Evolutionary conservation across 2,888 invertebrate genomes (phyloP), one percentile per base, ranked within the genome.

Genomic region (Sinhomidia bicolor): DNA sequence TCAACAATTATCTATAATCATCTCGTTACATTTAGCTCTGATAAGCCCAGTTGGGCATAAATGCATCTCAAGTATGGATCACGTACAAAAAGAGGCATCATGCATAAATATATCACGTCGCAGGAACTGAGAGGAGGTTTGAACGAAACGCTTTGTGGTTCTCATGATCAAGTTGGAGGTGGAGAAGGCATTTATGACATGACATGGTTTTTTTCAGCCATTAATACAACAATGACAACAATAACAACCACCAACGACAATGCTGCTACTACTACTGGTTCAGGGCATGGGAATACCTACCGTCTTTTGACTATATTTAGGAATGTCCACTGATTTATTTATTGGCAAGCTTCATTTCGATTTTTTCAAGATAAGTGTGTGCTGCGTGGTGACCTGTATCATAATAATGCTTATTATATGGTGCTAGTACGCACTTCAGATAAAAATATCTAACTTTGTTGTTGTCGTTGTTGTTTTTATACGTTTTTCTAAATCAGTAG

Each of bases 151-250:
- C 71, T 41, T 74, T 47, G 47, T 74, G 23, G 47, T 74, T 74
- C 74, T 74, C 74, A 74, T 74, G 74, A 74, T 74, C 74, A 74
- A 74, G 29, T 74, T 74, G 74, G 74, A 74, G 74, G 74, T 74
- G 74, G 74, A 26, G 47, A 74, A 44, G 74, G 47, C 47, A 74
- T 74, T 71, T 41, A 41, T 71, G 36, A 74, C 74, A 74, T 74
- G 74, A 74, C 74, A 74, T 74, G 23, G 74, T 74, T 74, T 74
- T 47, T 74, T n/a, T n/a, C n/a, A n/a, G n/a, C 71, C 26, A 17
- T 47, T 23, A 47, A 23, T 26, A 74, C 10, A 71, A 20, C 44
- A 71, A 41, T 26, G 20, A 47, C 3, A 68, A 68, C 51, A 51
- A 32, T 68, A 68, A 68, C 36, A 36, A 36, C 68, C 68, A 68